Percentiles rank a stretch among this genome's conserved stretches.
phyloP scores from a whole-genome alignment of 2,797 vertebrate genomes.

The Orientallactaga sibirica region DNA sequence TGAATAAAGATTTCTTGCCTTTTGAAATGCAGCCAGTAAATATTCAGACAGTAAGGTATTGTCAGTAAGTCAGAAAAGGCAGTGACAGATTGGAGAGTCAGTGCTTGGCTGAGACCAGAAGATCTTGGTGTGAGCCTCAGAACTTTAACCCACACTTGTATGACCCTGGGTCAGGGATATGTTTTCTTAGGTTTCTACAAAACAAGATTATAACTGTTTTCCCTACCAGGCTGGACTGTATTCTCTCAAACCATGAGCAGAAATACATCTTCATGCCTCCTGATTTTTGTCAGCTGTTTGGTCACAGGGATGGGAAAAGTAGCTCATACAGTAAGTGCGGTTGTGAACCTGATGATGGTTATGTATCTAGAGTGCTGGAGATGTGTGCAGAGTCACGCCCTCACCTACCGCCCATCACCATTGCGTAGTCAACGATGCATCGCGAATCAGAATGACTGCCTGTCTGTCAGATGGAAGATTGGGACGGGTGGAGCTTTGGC shows the following conservation, averaged over 20 bases:
- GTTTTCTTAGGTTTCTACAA: not conserved
- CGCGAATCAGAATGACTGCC: not conserved
- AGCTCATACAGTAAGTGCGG: not conserved
- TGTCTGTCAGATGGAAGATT: not conserved
- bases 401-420: too few species aligned
- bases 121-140: not conserved
- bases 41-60: not conserved
- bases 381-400: not conserved
- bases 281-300: not conserved
- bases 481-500: not conserved
- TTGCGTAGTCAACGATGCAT: not conserved
- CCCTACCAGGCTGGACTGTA: not conserved
- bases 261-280: too few species aligned
- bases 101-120: not conserved
- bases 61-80: not conserved
- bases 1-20: conserved; percentile 74
- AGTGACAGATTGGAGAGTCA: not conserved
- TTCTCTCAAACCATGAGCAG: not conserved
- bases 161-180: not conserved
- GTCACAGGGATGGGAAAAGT: not conserved
- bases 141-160: not conserved
- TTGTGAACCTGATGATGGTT: not conserved
- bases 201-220: not conserved
- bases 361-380: not conserved
- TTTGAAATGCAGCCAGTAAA: conserved; percentile 55